Evolutionary conservation across 2,888 invertebrate genomes (phyloP).

Genomic region (Pasiphila rectangulata): DNA sequence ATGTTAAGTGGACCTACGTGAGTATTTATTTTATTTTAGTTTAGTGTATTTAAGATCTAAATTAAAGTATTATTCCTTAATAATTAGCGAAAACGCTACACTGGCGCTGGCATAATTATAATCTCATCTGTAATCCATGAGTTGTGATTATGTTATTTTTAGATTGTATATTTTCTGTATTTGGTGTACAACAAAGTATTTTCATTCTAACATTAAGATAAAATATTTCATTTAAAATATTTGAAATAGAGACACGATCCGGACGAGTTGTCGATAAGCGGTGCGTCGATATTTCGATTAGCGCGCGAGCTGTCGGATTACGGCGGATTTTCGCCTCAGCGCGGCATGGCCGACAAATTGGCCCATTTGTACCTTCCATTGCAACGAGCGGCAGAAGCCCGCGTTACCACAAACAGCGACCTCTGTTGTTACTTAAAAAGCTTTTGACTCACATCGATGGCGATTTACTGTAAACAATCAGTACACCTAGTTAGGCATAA

Average conservation of each 20-base stretch:
- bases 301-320: slow-evolving; percentile 72
- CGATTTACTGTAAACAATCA: background rate
- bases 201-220: too few relatives aligned
- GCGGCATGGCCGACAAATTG: slow-evolving; percentile 65
- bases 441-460: background rate
- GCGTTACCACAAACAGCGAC: slow-evolving; percentile 31
- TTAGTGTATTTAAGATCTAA: too few relatives aligned
- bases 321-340: slow-evolving; percentile 74
- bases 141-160: too few relatives aligned
- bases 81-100: too few relatives aligned
- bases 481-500: too few relatives aligned
- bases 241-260: slow-evolving; percentile 28
- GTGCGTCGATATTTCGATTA: slow-evolving; percentile 77
- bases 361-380: slow-evolving; percentile 64
- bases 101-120: too few relatives aligned
- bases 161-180: too few relatives aligned
- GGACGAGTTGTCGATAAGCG: slow-evolving; percentile 58
- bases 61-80: too few relatives aligned
- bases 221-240: slow-evolving; percentile 13
- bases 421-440: background rate
- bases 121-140: too few relatives aligned
- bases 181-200: background rate
- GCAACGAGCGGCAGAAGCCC: slow-evolving; percentile 26
- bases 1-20: too few relatives aligned
- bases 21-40: too few relatives aligned